Percentiles rank a stretch among this genome's conserved stretches.
Conservation (phyloP, 2,888 invertebrate genomes). For the Ceramica pisi region DNA sequence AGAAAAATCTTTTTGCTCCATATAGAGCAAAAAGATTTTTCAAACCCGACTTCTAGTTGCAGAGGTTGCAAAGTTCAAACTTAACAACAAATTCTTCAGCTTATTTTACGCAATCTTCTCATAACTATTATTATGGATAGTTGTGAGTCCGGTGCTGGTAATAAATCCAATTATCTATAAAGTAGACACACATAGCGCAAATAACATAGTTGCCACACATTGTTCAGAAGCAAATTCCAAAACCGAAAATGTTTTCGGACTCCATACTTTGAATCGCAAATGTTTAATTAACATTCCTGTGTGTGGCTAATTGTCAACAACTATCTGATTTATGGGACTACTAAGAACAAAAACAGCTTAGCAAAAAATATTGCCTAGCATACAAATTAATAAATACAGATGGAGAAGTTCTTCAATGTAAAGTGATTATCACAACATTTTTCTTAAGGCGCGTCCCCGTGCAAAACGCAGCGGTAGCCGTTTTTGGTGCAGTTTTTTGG, state of each 20-base stretch:
- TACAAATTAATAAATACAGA: neutral
- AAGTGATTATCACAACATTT: too few species aligned
- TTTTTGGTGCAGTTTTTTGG: too few species aligned
- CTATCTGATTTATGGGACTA: conserved; percentile 1
- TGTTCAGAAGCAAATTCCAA: conserved; percentile 12
- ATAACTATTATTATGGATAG: too few species aligned
- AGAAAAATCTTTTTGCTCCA: too few species aligned
- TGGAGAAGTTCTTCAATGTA: too few species aligned
- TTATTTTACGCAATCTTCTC: too few species aligned
- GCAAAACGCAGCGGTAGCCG: too few species aligned
- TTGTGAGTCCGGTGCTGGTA: neutral
- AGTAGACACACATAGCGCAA: neutral
- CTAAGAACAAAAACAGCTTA: conserved; percentile 2
- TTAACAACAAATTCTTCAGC: too few species aligned
- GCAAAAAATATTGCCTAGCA: neutral
- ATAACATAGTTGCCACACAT: conserved; percentile 4
- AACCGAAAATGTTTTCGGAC: neutral
- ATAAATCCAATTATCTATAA: conserved; percentile 6
- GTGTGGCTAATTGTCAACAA: conserved; percentile 18
- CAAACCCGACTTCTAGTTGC: too few species aligned
- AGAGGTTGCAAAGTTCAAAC: too few species aligned
- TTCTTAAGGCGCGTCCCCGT: too few species aligned
- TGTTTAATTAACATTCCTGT: conserved; percentile 34
- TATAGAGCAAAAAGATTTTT: too few species aligned
- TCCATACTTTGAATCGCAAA: conserved; percentile 10